Base-by-base conservation (phyloP, 2,888 invertebrate species). In the Conchocele bisecta region DNA sequence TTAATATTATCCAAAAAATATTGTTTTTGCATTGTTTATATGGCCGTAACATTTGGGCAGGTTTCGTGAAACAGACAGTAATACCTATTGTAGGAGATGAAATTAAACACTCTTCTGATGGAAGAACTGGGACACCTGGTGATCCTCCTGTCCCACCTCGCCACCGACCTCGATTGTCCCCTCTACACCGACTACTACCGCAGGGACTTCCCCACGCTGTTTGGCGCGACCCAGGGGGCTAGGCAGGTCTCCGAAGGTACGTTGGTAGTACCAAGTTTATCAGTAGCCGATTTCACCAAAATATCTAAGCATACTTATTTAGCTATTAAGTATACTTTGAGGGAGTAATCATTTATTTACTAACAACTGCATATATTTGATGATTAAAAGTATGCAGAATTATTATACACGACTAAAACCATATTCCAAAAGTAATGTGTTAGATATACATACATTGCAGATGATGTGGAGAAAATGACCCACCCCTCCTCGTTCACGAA, bases 171-270 rank as follows among this genome's bases (percentile, higher is more conserved):
- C 83, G 93, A 94, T 63, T 92, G 96, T 61, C 92, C 93, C 1
- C 91, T 93, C 28, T 98, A 96, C 84, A 93, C 94, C 1, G 93
- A 95, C 80, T 95, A 96, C 90, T 98, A 98, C 89, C 95, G 96
- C 93, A 92, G 95, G 76, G 98, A 98, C 91, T 96, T 95, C 86
- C 97, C 98, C 0, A 90, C 92, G 2, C 91, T 94, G 11, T 94
- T 93, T 78, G 67, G 79, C 28, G 41, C 66, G 15, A 63, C 72
- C 3, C 82, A 81, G 51, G 80, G 78, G 5, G 48, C 72, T 33
- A 81, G 82, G 44, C 88, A 88, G 63, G 60, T 89, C 15, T 79
- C 74, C 53, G 80, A 83, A 61, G 86, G 88, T 88, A 68, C 35
- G 11, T 44, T 31, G 7, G 5, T 15, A 35, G 11, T 35, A 35